A percentile compares a stretch with the other conserved stretches of the same genome.
Evolutionary conservation across 2,888 invertebrate species (phyloP).

Genomic region (Alentia gelatinosa): DNA sequence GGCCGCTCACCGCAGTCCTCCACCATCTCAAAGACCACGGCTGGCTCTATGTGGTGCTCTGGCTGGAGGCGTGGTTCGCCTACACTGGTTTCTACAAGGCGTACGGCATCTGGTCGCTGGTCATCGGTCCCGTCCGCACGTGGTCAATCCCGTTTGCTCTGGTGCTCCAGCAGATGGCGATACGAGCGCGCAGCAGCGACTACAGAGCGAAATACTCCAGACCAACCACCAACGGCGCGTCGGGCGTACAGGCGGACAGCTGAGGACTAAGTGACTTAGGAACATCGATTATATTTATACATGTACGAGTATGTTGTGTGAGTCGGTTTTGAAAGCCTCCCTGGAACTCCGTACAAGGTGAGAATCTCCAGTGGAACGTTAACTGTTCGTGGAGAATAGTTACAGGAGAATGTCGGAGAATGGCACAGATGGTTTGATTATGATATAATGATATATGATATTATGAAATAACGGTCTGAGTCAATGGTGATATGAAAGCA

Average conservation of each 20-base stretch:
- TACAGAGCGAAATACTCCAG: not conserved
- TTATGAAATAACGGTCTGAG: too few species aligned
- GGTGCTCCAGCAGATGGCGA: conserved; percentile 51
- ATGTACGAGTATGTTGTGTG: too few species aligned
- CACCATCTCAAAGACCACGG: conserved; percentile 58
- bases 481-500: too few species aligned
- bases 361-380: too few species aligned
- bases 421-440: too few species aligned
- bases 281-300: too few species aligned
- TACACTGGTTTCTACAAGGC: conserved; percentile 87
- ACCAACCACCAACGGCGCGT: not conserved
- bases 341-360: too few species aligned
- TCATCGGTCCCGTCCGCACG: conserved; percentile 89
- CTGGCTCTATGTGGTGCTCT: conserved; percentile 69
- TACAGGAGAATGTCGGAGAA: too few species aligned
- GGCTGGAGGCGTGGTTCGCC: conserved; percentile 84
- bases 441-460: too few species aligned
- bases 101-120: conserved; percentile 88
- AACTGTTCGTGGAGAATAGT: too few species aligned
- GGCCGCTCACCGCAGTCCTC: not conserved
- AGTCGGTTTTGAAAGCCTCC: too few species aligned
- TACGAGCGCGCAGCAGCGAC: not conserved
- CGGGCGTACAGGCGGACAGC: not conserved
- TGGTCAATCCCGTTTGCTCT: conserved; percentile 88
- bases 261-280: not conserved